Evolutionary conservation across 2,113 vertebrate genomes (phyloP), one percentile per base, ranked within the genome.

Genomic region (Cyanoramphus novaezelandiae): DNA sequence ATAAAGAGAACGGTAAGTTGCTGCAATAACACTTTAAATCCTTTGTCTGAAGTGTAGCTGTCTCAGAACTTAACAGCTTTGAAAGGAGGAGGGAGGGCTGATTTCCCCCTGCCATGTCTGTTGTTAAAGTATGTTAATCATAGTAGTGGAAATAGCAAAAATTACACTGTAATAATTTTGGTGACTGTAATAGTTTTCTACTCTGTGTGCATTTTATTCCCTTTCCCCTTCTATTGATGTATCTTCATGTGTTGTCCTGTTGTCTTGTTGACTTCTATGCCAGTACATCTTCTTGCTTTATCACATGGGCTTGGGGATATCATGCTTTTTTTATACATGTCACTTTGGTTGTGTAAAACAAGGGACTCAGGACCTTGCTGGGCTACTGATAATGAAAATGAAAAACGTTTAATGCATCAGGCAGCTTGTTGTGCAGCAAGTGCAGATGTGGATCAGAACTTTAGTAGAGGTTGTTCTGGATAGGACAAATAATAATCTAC

Each of bases 1-100:
- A 99, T 95, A 99, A 99, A 79, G 99, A 99, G 96, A 99, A 99
- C 13, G 99, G 99, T 99, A 96, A 98, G 98, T 96, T 64, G 20
- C 31, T 50, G 47, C 19, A 75, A 28, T 46, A 57, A 93, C 4
- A 4, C 68, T 63, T 37, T 37, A 7, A 19, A 74, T 77, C 37
- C 79, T 82, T 67, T 80, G 23, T 57, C 41, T 87, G 10, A 76
- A 90, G 46, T 11, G 0, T 65, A 7, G 39, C 29, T 90, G 23
- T 75, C 57, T 81, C 11, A 3, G 47, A 75, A 27, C 9, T 7
- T 63, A 72, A 47, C 25, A 64, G 18, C 41, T 80, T 71, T 62
- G 29, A 71, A 71, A 78, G 55, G 17, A n/a, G 41, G 20, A 60
- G 50, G 37, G 55, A 86, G 41, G 44, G 52, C 70, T 89, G 29